Conservation (phyloP, 1,140 invertebrate species). For the Globodera rostochiensis region DNA sequence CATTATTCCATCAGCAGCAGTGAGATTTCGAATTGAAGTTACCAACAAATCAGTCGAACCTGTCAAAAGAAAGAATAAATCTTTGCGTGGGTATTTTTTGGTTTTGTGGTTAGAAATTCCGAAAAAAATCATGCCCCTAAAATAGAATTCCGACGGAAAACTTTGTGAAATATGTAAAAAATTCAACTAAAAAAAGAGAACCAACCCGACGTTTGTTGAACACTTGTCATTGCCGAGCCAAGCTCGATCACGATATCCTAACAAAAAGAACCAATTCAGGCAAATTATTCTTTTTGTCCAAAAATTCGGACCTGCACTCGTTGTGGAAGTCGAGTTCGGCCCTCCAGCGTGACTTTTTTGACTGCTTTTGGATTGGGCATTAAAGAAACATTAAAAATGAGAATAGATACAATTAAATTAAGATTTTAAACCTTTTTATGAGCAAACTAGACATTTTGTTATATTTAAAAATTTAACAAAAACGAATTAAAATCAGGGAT, state of each 20-base stretch:
- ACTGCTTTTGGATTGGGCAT: constrained; percentile 10
- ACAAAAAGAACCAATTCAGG: background rate
- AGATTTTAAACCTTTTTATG: too few relatives aligned
- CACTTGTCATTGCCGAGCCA: constrained; percentile 17
- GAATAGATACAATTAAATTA: too few relatives aligned
- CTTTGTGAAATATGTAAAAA: too few relatives aligned
- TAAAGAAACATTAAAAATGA: background rate
- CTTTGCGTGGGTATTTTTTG: too few relatives aligned
- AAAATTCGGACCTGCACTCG: constrained; percentile 3
- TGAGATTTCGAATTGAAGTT: constrained; percentile 28
- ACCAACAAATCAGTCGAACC: constrained; percentile 3
- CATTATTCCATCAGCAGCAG: constrained; percentile 22
- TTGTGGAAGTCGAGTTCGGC: constrained; percentile 23
- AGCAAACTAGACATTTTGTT: too few relatives aligned
- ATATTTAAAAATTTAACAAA: too few relatives aligned
- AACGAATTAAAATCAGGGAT: too few relatives aligned
- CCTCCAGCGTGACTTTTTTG: constrained; percentile 18
- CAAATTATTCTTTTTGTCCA: background rate
- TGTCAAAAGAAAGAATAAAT: background rate
- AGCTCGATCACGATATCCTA: constrained; percentile 21
- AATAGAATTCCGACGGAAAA: too few relatives aligned
- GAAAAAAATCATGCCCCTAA: too few relatives aligned
- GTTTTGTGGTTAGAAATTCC: too few relatives aligned
- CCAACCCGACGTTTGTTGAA: constrained; percentile 18
- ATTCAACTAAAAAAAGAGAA: background rate